Percentiles rank a stretch among this genome's conserved stretches.
Conservation (phyloP, 2,888 invertebrate genomes). For the Cephus pulcher region DNA sequence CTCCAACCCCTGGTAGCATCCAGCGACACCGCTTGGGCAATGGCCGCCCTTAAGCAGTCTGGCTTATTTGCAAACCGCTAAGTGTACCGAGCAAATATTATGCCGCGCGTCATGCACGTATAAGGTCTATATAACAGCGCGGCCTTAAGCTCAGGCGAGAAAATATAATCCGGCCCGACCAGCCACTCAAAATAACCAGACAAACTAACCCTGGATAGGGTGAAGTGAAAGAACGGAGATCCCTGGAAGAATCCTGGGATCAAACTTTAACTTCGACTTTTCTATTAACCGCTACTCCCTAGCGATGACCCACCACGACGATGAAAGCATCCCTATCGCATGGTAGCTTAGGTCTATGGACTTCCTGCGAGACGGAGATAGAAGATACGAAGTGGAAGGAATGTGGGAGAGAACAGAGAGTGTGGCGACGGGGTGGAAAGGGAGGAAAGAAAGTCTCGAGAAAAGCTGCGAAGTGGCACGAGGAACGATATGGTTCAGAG, state of each 20-base stretch:
- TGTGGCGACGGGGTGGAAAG: not conserved
- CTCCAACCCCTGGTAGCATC: not conserved
- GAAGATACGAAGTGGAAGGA: not conserved
- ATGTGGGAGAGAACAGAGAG: not conserved
- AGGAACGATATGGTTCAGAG: not conserved
- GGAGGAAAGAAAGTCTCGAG: not conserved
- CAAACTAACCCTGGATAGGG: not conserved
- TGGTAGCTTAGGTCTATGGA: not conserved
- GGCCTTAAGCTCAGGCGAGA: not conserved
- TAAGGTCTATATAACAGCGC: not conserved
- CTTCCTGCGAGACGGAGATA: not conserved
- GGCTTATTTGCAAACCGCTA: conserved; percentile 36
- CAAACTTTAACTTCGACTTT: not conserved
- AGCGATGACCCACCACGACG: not conserved
- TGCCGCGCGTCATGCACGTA: not conserved
- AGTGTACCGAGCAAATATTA: conserved; percentile 27
- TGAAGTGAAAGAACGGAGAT: not conserved
- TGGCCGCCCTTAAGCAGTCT: conserved; percentile 18
- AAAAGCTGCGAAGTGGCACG: not conserved
- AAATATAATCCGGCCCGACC: not conserved
- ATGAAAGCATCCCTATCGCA: not conserved
- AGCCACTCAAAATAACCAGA: not conserved
- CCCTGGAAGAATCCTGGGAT: not conserved
- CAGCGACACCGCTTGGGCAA: conserved; percentile 23
- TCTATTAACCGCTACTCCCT: not conserved